Conservation (phyloP, 2,888 invertebrate species). For the Monoplex corrugatus region DNA sequence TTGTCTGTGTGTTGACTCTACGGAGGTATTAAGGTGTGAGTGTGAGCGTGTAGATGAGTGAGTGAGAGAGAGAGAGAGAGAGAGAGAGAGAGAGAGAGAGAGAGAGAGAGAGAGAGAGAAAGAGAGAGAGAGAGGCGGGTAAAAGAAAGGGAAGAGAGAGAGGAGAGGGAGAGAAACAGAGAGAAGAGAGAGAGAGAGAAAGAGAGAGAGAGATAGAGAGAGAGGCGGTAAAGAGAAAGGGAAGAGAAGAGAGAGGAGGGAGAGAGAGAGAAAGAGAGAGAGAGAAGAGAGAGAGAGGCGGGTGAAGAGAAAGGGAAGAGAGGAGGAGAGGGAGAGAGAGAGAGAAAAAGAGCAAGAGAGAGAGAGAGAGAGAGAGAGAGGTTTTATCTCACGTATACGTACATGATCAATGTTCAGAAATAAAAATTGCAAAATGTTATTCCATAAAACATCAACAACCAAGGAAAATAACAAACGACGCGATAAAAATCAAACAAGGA, state of each 20-base stretch:
- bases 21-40: neutral
- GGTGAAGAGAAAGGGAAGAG: neutral
- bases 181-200: neutral
- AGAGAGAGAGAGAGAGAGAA: neutral
- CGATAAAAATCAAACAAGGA: neutral
- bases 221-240: neutral
- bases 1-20: neutral
- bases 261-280: neutral
- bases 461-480: neutral
- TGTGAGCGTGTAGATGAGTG: neutral
- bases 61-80: neutral
- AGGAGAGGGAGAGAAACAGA: neutral
- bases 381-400: neutral
- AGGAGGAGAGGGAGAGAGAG: neutral
- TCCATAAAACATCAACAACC: neutral
- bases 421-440: neutral
- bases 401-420: neutral
- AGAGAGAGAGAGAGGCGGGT: no score
- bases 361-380: neutral
- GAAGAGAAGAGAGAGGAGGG: neutral
- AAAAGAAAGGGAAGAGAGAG: neutral
- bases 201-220: neutral
- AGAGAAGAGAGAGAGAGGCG: constrained; percentile 23
- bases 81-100: neutral
- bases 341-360: neutral